Percentiles rank a stretch among this genome's conserved stretches.
phyloP scores from a whole-genome alignment of 2,888 invertebrate species.

The Eilema griseolum region DNA sequence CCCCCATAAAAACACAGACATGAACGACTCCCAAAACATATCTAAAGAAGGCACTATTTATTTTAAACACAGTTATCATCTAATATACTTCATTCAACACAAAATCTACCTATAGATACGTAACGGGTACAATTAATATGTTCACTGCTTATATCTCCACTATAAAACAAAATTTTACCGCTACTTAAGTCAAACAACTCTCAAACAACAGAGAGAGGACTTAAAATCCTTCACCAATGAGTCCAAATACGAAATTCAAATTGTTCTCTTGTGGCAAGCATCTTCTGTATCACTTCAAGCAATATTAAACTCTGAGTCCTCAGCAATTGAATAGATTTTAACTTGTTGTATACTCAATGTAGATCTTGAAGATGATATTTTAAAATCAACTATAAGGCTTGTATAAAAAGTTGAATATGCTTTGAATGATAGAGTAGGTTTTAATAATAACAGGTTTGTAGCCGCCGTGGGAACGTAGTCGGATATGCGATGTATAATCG shows the following conservation, averaged over 20 bases:
- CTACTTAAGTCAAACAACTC: constrained; percentile 79
- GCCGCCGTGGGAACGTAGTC: constrained; percentile 85
- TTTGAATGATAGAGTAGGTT: constrained; percentile 69
- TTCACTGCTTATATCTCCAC: constrained; percentile 75
- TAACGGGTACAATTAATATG: constrained; percentile 79
- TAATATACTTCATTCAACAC: constrained; percentile 64
- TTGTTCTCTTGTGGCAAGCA: constrained; percentile 78
- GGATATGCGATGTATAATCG: constrained; percentile 86
- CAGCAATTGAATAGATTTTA: constrained; percentile 29
- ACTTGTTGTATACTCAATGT: constrained; percentile 50
- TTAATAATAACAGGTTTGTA: constrained; percentile 86
- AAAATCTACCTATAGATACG: constrained; percentile 60
- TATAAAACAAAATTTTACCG: constrained; percentile 81
- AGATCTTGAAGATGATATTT: constrained; percentile 54
- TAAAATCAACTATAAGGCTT: constrained; percentile 59
- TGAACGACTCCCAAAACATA: constrained; percentile 46
- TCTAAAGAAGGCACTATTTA: constrained; percentile 55
- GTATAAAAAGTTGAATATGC: constrained; percentile 61
- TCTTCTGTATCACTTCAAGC: constrained; percentile 61
- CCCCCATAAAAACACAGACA: constrained; percentile 18
- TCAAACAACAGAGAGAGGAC: constrained; percentile 81
- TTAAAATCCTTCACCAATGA: constrained; percentile 84
- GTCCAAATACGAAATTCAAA: constrained; percentile 85
- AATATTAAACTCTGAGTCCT: constrained; percentile 45
- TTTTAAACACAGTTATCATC: constrained; percentile 67